Evolutionary conservation across 2,113 vertebrate genomes (phyloP).

Genomic region (Rynchops niger): DNA sequence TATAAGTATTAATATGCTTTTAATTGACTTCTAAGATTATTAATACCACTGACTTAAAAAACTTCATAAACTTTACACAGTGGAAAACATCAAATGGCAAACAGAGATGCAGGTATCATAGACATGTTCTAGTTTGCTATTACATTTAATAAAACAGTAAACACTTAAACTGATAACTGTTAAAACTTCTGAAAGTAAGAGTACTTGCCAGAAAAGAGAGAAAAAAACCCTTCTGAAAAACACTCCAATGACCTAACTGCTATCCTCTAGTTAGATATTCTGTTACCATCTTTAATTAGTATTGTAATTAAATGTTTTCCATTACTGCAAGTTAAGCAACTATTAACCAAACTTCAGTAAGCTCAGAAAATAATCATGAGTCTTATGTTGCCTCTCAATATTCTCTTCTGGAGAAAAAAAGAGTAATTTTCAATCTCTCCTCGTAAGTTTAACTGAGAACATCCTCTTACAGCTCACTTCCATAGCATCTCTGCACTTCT

Average conservation of each 20-base stretch:
- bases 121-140: background rate
- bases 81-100: background rate
- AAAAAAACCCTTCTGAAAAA: background rate
- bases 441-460: background rate
- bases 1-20: background rate
- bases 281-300: background rate
- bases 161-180: background rate
- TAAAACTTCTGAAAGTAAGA: background rate
- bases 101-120: background rate
- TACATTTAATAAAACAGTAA: background rate
- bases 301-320: background rate
- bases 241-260: background rate
- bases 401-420: background rate
- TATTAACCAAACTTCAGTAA: background rate
- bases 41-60: background rate
- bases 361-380: background rate
- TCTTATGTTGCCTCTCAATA: background rate
- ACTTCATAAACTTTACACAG: background rate
- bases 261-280: background rate
- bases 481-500: background rate
- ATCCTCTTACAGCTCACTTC: background rate
- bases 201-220: background rate
- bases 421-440: background rate
- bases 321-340: background rate
- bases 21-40: background rate